Percentiles rank a stretch among this genome's conserved stretches.
Conservation (phyloP, 2,797 vertebrate species). For the Mastacembelus armatus region DNA sequence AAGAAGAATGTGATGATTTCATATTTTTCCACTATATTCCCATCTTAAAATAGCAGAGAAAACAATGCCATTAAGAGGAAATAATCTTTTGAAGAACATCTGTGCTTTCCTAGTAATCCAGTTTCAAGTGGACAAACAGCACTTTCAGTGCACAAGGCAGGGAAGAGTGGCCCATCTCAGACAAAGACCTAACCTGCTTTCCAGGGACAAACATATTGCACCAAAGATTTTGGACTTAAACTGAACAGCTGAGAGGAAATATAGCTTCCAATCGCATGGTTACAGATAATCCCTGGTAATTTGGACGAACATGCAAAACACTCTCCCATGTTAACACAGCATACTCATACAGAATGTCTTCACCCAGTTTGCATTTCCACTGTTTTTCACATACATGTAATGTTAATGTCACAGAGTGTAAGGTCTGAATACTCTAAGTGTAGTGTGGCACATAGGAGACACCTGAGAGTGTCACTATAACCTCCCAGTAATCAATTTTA, state of each 20-base stretch:
- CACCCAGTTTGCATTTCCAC: neutral
- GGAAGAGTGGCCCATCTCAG: neutral
- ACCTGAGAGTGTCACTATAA: conserved; percentile 28
- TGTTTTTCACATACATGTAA: neutral
- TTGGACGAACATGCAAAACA: conserved; percentile 9
- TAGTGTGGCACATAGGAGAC: neutral
- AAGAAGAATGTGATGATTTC: neutral
- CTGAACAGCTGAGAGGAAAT: conserved; percentile 18
- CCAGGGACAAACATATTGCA: conserved; percentile 21
- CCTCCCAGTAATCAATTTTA: neutral
- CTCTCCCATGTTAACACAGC: neutral
- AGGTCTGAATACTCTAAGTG: neutral
- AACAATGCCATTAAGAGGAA: neutral
- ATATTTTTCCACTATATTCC: neutral
- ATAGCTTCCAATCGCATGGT: conserved; percentile 9
- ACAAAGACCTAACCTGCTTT: conserved; percentile 5
- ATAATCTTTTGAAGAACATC: neutral
- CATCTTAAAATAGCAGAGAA: neutral
- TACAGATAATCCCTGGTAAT: conserved; percentile 24
- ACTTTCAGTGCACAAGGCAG: neutral
- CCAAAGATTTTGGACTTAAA: conserved; percentile 13
- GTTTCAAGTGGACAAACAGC: neutral
- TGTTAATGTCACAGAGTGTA: neutral
- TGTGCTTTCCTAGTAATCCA: conserved; percentile 14
- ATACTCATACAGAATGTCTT: neutral